A percentile compares a stretch with the other conserved stretches of the same genome.
Conservation (phyloP, 2,797 vertebrate species). For the Neosilurus hyrtlii region DNA sequence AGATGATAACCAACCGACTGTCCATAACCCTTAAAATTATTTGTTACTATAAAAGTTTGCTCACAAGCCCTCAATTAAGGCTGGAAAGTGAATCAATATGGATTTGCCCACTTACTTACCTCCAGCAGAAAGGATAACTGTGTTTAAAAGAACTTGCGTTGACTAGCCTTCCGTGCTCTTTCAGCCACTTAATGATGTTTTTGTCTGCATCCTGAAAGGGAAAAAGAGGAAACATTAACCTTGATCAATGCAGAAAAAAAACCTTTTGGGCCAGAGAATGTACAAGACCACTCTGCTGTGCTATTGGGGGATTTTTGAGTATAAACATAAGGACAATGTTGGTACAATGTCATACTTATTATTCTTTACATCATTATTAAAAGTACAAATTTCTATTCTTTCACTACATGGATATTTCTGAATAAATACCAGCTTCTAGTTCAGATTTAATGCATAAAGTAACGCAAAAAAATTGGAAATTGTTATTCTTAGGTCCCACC, state of each 20-base stretch:
- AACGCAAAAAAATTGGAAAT: background rate
- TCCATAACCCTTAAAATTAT: background rate
- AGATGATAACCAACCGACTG: background rate
- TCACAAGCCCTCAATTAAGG: background rate
- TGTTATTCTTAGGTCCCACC: background rate
- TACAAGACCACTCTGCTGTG: background rate
- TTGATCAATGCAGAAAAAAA: background rate
- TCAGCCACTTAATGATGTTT: conserved; percentile 87
- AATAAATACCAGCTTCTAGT: background rate
- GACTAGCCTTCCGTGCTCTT: conserved; percentile 86
- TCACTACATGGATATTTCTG: background rate
- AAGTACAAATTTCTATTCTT: background rate
- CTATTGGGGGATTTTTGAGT: background rate
- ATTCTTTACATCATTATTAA: background rate
- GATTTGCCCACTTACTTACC: conserved; percentile 71
- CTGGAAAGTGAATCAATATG: background rate
- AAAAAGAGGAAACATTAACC: background rate
- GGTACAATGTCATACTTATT: background rate
- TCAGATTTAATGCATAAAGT: background rate
- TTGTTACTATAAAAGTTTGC: background rate
- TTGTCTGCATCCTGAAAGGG: conserved; percentile 89
- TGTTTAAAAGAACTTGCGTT: conserved; percentile 81
- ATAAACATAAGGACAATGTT: too few relatives aligned
- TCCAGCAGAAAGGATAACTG: conserved; percentile 98
- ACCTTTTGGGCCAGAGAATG: background rate